Conservation (phyloP, 2,113 vertebrate species). For the Oxyura jamaicensis region DNA sequence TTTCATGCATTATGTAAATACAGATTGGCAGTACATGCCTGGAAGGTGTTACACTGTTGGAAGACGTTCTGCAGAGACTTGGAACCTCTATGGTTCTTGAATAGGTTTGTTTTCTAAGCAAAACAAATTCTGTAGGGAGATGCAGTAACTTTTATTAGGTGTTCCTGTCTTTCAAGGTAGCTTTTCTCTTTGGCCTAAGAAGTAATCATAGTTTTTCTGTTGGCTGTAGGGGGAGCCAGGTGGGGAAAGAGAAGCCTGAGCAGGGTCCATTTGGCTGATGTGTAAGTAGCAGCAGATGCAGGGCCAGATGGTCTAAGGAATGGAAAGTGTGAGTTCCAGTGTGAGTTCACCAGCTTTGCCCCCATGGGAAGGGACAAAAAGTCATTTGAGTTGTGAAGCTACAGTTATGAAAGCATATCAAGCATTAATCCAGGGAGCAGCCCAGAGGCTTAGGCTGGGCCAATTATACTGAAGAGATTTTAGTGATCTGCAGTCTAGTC, state of each 20-base stretch:
- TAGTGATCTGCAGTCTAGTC: background rate
- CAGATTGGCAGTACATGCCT: background rate
- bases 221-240: background rate
- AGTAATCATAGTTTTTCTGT: background rate
- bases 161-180: background rate
- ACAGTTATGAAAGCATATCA: background rate
- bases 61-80: background rate
- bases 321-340: background rate
- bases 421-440: background rate
- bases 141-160: background rate
- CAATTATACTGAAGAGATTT: background rate
- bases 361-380: background rate
- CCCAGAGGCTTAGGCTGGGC: background rate
- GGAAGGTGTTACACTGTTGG: background rate
- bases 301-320: background rate
- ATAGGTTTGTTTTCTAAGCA: background rate
- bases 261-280: background rate
- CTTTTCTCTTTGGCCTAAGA: background rate
- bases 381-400: background rate
- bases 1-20: background rate
- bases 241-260: background rate
- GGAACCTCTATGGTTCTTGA: background rate
- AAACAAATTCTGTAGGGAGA: background rate
- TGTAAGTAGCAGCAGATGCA: background rate
- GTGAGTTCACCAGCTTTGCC: background rate